Evolutionary conservation across 1,140 invertebrate genomes (phyloP), one percentile per base, ranked within the genome.

Genomic region (Eueides isabella): DNA sequence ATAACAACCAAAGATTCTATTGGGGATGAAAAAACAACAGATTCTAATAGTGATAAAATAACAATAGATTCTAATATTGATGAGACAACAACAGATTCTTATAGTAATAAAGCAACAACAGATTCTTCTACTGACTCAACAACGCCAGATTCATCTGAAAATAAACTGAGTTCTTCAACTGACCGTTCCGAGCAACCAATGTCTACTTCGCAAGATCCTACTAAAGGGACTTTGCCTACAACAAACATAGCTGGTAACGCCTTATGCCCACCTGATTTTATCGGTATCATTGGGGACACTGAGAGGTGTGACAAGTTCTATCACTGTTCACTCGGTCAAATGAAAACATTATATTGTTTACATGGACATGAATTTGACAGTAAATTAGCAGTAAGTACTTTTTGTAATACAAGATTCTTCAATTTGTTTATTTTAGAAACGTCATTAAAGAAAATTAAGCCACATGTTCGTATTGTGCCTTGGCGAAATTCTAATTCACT

Each of bases 231-330:
- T 19, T 44, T 44, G 16, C 41, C 41, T 3, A 55, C 48, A 23
- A 55, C 48, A 1, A 55, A 55, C 19, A 30, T 19, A 30, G 28
- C 30, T 31, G 11, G n/a, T 30, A 29, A 63, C 16, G 11, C 30
- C 11, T 67, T 66, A 33, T 72, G 71, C 12, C 63, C 63, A 61
- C 71, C 71, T 19, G 44, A 48, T 2, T 72, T 61, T 31, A 33
- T 44, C 31, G 71, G 71, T 33, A 66, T 64, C 19, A 28, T 72
- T 14, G 16, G 63, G 1, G 38, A 67, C 23, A 63, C 41, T 30
- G 41, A 66, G 9, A 48, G 35, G 5, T 88, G 86, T 31, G 70
- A 83, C 48, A 77, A 78, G 16, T 88, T 78, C 72, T 85, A 76
- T 31, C 66, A 80, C 14, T 88, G 86, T 55, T 55, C 64, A 1